Base-by-base conservation (phyloP, 2,113 vertebrate species). In the Ceuthmochares aereus region DNA sequence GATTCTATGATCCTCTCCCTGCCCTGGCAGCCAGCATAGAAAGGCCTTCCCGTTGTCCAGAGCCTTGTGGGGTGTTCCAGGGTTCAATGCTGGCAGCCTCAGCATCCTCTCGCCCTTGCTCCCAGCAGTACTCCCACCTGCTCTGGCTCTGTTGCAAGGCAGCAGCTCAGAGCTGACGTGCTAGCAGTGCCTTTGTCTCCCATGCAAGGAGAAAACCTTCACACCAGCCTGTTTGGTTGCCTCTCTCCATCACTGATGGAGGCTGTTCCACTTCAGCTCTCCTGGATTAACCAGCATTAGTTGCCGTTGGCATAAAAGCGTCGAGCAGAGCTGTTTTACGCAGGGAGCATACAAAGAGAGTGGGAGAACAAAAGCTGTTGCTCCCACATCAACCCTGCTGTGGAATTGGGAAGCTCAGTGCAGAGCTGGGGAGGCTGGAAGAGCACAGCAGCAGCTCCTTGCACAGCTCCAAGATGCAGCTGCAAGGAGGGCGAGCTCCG, bases 281-380 rank as follows among this genome's bases (percentile, higher is more conserved):
- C 85, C 72, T 2, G 2, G 88, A 81, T 95, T 84, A 90, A 17
- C 83, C 12, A 1, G 64, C 74, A 45, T 87, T 47, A 89, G 56
- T 5, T 4, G 10, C 52, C 7, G n/a, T 2, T 60, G 69, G 84
- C 86, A 25, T 5, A 4, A 70, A 62, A 72, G 66, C 84, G 6
- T 26, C 56, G 16, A 32, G 84, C 69, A 12, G 76, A 80, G 93
- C 79, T 13, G 54, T 0, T 83, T 12, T 4, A 8, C 15, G 6
- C n/a, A 59, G 81, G 67, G 70, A 89, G 52, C 2, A 1, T 2
- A 40, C 0, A 4, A 47, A 11, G 86, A 4, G 56, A 69, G 79
- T 3, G 77, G 73, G 80, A 92, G 79, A 93, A 88, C 86, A 92
- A 83, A 90, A 77, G 88, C 94, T 84, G 89, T 9, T 56, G 84